These are phyloP conservation scores for Acrocephalus arundinaceus DNA, from an alignment of 2,113 vertebrate genomes.

Conservation along the genomic window DNA sequence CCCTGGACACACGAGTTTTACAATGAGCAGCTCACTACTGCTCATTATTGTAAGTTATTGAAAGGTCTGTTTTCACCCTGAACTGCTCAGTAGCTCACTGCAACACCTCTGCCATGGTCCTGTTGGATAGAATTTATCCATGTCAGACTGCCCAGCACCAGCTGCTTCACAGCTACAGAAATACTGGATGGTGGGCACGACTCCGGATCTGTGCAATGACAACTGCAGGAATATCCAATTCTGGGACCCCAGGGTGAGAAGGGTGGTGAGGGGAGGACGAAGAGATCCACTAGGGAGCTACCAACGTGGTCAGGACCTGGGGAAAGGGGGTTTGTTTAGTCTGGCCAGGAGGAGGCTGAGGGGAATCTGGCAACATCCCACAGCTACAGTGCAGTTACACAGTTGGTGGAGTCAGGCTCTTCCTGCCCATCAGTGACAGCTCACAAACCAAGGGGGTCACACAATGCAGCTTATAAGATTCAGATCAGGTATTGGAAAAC, in stretches of 20 bases:
- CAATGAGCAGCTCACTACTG: neutral
- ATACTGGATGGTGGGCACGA: neutral
- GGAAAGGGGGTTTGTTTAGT: neutral
- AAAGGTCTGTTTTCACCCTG: neutral
- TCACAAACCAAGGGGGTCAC: neutral
- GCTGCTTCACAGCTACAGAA: neutral
- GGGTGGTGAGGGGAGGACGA: neutral
- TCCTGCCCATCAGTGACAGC: neutral
- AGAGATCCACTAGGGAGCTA: fast-evolving
- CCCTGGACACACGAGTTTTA: fast-evolving
- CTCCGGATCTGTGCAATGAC: neutral
- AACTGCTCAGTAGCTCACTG: neutral
- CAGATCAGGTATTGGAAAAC: neutral
- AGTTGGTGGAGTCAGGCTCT: neutral
- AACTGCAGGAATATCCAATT: fast-evolving
- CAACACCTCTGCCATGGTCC: neutral
- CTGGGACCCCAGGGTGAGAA: neutral
- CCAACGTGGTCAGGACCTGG: neutral
- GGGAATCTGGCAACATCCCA: neutral
- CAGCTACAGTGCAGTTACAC: neutral
- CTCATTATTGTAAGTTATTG: neutral
- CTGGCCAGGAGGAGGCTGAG: neutral
- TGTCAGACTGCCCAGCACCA: neutral
- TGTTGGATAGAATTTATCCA: neutral
- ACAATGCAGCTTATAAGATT: neutral